These are phyloP conservation scores for Sinocyclocheilus rhinocerous DNA, from an alignment of 2,113 vertebrate species.

Conservation along the genomic window DNA sequence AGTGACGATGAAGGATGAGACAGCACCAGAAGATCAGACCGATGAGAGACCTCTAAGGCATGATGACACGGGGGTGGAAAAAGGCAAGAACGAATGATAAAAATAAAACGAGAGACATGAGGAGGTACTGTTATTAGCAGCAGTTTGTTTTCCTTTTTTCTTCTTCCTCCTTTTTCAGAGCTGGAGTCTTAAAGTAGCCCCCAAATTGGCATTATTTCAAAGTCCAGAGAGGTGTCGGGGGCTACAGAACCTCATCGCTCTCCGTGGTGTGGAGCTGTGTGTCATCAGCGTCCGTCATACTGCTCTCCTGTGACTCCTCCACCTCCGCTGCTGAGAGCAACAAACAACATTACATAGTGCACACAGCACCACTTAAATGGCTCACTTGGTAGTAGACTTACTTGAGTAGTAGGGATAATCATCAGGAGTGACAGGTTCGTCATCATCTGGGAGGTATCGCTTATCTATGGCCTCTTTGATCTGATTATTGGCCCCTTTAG, in stretches of 20 bases:
- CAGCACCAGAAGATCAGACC: conserved; percentile 31
- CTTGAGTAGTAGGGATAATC: conserved; percentile 79
- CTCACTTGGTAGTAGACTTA: conserved; percentile 46
- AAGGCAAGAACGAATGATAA: conserved; percentile 1
- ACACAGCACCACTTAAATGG: background rate
- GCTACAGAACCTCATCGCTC: conserved; percentile 91
- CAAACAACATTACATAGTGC: conserved; percentile 1
- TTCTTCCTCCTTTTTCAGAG: conserved; percentile 42
- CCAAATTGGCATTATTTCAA: conserved; percentile 66
- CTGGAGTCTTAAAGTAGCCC: conserved; percentile 57
- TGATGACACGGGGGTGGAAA: conserved; percentile 29
- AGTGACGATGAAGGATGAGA: conserved; percentile 48
- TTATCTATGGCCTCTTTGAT: conserved; percentile 99
- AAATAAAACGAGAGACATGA: conserved; percentile 52
- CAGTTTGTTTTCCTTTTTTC: conserved; percentile 62
- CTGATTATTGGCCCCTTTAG: conserved; percentile 99
- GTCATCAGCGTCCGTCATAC: conserved; percentile 98
- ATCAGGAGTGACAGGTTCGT: conserved; percentile 86
- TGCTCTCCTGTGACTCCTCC: conserved; percentile 93
- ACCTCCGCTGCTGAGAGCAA: conserved; percentile 78
- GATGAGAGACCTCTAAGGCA: conserved; percentile 52
- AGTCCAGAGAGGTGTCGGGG: conserved; percentile 61
- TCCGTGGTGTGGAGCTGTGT: conserved; percentile 95
- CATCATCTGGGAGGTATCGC: conserved; percentile 96
- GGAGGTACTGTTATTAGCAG: conserved; percentile 69